Evolutionary conservation across 2,113 vertebrate species (phyloP).

Genomic region (Cyprinodon variegatus): DNA sequence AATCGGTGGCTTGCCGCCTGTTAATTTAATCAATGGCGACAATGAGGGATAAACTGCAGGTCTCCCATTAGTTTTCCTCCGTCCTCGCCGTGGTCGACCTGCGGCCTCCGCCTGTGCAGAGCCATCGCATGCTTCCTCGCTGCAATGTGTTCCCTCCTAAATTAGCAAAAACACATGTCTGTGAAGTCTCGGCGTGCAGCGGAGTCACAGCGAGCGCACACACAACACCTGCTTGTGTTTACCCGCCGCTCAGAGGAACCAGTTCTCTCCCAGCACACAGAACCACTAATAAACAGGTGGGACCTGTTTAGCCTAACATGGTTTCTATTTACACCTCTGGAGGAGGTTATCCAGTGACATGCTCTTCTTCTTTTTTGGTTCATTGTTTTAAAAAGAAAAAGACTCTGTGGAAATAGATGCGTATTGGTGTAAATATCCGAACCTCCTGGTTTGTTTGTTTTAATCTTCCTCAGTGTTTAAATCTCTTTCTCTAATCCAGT

Average conservation of each 20-base stretch:
- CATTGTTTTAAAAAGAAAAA: background rate
- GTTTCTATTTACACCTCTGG: background rate
- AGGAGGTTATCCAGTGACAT: background rate
- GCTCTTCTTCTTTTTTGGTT: conserved; percentile 1
- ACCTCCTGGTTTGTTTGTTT: background rate
- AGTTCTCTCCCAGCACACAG: conserved; percentile 5
- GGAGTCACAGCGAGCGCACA: conserved; percentile 49
- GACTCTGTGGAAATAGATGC: background rate
- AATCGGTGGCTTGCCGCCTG: conserved; percentile 23
- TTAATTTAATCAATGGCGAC: conserved; percentile 50
- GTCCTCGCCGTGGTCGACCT: conserved; percentile 19
- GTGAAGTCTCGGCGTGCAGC: conserved; percentile 29
- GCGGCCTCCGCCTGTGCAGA: conserved; percentile 9
- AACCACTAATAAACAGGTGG: conserved; percentile 2
- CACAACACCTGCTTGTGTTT: conserved; percentile 61
- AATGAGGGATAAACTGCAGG: background rate
- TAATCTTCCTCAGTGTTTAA: background rate
- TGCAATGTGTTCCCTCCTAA: conserved; percentile 54
- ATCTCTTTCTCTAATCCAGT: background rate
- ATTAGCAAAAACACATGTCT: conserved; percentile 49
- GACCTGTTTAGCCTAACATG: background rate
- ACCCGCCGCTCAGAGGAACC: conserved; percentile 27
- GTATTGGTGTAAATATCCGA: background rate
- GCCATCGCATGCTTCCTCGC: conserved; percentile 25
- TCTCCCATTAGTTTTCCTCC: conserved; percentile 6